phyloP scores from a whole-genome alignment of 2,797 vertebrate genomes.

The Antennarius maculatus region DNA sequence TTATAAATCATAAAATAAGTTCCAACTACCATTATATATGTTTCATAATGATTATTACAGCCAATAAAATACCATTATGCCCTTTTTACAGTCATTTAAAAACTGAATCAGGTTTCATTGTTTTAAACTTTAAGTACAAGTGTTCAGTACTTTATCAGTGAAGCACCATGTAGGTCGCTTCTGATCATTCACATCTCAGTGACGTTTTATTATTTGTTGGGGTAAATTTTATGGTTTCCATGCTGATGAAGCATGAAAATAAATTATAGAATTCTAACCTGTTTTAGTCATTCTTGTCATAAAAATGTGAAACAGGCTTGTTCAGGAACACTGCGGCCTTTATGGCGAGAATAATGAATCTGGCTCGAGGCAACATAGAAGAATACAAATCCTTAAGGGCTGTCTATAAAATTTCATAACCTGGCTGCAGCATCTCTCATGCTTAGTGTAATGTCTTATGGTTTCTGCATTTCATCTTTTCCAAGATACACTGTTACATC shows the following conservation, averaged over 20 bases:
- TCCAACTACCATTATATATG: not conserved
- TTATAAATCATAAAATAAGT: slow-evolving; percentile 30
- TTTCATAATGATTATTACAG: slow-evolving; percentile 31
- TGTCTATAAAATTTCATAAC: slow-evolving; percentile 50
- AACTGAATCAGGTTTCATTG: slow-evolving; percentile 50
- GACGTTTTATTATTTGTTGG: slow-evolving; percentile 7
- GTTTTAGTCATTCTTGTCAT: slow-evolving; percentile 51
- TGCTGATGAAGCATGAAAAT: slow-evolving; percentile 8
- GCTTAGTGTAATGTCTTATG: slow-evolving; percentile 25
- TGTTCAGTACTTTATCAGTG: slow-evolving; percentile 5
- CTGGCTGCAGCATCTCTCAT: slow-evolving; percentile 13
- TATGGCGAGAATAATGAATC: slow-evolving; percentile 53
- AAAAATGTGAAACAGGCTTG: slow-evolving; percentile 48
- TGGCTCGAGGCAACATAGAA: slow-evolving; percentile 51
- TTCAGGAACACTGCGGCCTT: slow-evolving; percentile 49
- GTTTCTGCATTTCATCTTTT: slow-evolving; percentile 38
- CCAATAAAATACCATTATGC: slow-evolving; percentile 33
- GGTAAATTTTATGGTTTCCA: slow-evolving; percentile 4
- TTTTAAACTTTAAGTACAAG: slow-evolving; percentile 28
- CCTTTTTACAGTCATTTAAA: slow-evolving; percentile 44
- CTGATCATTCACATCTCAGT: slow-evolving; percentile 1
- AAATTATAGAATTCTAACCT: not conserved
- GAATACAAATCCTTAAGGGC: slow-evolving; percentile 63
- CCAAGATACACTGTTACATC: slow-evolving; percentile 19
- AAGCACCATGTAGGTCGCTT: slow-evolving; percentile 34